Evolutionary conservation across 2,113 vertebrate genomes (phyloP).

Genomic region (Amazona vittata): DNA sequence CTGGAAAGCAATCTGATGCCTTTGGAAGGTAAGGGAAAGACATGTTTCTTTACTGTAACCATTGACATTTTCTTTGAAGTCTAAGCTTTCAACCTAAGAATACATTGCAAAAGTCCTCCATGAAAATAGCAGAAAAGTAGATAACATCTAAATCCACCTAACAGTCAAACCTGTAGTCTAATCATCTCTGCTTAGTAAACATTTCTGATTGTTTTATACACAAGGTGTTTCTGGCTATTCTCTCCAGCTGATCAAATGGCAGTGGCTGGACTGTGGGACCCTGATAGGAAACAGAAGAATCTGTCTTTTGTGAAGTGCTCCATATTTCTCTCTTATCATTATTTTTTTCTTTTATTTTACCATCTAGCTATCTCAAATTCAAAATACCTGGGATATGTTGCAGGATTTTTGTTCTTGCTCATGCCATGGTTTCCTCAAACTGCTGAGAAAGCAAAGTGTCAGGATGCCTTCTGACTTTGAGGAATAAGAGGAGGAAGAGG

Average conservation of each 20-base stretch:
- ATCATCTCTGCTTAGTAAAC: background rate
- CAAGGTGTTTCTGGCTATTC: background rate
- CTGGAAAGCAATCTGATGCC: background rate
- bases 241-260: background rate
- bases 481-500: background rate
- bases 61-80: background rate
- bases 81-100: background rate
- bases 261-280: background rate
- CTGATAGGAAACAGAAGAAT: background rate
- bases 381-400: background rate
- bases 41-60: background rate
- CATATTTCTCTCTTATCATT: background rate
- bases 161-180: background rate
- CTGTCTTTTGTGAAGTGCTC: background rate
- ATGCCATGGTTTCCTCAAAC: background rate
- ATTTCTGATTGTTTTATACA: background rate
- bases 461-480: background rate
- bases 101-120: background rate
- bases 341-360: background rate
- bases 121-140: background rate
- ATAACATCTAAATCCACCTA: background rate
- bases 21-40: background rate
- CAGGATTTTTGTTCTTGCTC: background rate
- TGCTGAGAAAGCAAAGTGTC: conserved; percentile 13
- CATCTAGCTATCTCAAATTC: background rate